Evolutionary conservation across 2,113 vertebrate genomes (phyloP).

Genomic region (Stomatorhinus ivindoensis): DNA sequence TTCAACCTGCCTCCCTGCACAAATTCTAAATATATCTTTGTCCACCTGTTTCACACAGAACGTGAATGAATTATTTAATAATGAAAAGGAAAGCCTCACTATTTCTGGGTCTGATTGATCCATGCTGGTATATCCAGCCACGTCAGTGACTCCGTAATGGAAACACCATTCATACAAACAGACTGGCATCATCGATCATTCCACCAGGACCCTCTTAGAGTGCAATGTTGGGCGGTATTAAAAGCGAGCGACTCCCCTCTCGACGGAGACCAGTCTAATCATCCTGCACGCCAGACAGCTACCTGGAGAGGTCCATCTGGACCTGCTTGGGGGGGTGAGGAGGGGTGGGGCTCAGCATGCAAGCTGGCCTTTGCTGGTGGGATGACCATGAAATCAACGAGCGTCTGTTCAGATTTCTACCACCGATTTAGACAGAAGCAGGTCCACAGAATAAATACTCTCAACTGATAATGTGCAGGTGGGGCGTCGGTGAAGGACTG

Average conservation of each 20-base stretch:
- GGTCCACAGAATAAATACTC: neutral
- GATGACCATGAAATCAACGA: neutral
- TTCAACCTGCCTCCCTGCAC: neutral
- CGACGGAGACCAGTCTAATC: neutral
- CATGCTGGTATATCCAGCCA: neutral
- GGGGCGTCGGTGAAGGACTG: neutral
- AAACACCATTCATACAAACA: neutral
- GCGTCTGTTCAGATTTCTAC: neutral
- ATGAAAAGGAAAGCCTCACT: neutral
- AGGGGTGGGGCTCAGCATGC: neutral
- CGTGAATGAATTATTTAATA: neutral
- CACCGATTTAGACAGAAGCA: neutral
- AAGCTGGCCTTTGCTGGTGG: neutral
- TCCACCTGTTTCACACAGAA: neutral
- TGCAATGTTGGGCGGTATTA: neutral
- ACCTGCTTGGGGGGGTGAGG: neutral
- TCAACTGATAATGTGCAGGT: neutral
- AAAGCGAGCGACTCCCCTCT: neutral
- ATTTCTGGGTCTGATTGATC: neutral
- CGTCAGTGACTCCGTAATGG: neutral
- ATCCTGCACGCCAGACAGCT: constrained; percentile 6
- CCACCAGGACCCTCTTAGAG: neutral
- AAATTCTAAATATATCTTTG: neutral
- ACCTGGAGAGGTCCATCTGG: constrained; percentile 5
- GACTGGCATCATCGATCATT: neutral